Percentiles rank a stretch among this genome's conserved stretches.
Conservation (phyloP, 2,888 invertebrate genomes). For the Temnothorax unifasciatus region DNA sequence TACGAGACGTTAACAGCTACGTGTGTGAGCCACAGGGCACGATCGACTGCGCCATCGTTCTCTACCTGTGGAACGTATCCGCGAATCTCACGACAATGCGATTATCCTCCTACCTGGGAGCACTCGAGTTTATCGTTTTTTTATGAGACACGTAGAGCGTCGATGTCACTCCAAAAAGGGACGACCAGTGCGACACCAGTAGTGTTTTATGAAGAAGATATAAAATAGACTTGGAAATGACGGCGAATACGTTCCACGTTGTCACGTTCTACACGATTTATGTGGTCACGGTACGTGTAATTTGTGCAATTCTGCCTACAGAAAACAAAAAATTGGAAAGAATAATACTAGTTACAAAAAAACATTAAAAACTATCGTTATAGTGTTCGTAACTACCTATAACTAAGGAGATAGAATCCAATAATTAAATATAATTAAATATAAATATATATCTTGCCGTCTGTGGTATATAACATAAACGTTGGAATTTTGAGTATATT, state of each 20-base stretch:
- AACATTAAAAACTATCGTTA: background rate
- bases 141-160: conserved; percentile 51
- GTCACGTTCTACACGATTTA: conserved; percentile 42
- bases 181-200: conserved; percentile 1
- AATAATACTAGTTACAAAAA: background rate
- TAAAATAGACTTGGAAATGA: conserved; percentile 42
- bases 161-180: conserved; percentile 44
- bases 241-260: conserved; percentile 22
- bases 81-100: conserved; percentile 32
- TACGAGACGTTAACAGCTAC: conserved; percentile 21
- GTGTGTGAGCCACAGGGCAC: background rate
- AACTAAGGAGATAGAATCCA: background rate
- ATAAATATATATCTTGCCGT: background rate
- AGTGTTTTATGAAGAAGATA: conserved; percentile 36
- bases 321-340: conserved; percentile 4
- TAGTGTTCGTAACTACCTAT: no score
- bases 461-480: background rate
- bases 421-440: background rate
- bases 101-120: conserved; percentile 18
- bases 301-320: background rate
- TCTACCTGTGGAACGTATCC: background rate
- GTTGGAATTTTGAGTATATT: background rate
- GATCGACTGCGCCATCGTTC: background rate
- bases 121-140: conserved; percentile 38
- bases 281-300: conserved; percentile 19